Evolutionary conservation across 2,888 invertebrate genomes (phyloP).

Genomic region (Digitonthophagus gazella): DNA sequence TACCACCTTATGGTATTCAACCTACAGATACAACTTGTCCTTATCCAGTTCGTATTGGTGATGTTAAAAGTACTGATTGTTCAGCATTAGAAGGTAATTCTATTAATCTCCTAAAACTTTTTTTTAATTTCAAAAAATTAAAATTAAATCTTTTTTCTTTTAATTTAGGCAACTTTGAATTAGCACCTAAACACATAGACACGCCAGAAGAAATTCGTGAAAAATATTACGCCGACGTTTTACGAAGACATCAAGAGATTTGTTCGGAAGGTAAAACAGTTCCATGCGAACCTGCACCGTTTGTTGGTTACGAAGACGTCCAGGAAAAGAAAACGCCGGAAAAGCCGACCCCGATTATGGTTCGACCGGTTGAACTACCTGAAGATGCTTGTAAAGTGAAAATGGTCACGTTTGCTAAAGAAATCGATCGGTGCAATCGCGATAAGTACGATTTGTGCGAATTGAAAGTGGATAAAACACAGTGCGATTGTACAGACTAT

Average conservation of each 20-base stretch:
- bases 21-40: conserved; percentile 43
- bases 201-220: conserved; percentile 47
- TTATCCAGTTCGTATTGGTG: conserved; percentile 42
- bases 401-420: conserved; percentile 43
- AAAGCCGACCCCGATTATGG: conserved; percentile 41
- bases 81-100: conserved; percentile 37
- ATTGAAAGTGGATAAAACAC: conserved; percentile 40
- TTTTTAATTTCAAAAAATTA: no score
- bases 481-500: conserved; percentile 46
- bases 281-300: conserved; percentile 38
- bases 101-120: no score
- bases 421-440: conserved; percentile 40
- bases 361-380: conserved; percentile 41
- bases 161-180: conserved; percentile 29
- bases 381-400: conserved; percentile 43
- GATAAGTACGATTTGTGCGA: conserved; percentile 45
- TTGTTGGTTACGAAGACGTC: conserved; percentile 25
- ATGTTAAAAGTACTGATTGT: conserved; percentile 41
- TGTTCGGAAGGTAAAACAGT: conserved; percentile 40
- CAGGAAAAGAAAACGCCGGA: no score
- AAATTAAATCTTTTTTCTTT: no score
- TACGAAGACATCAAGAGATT: conserved; percentile 44
- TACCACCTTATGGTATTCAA: conserved; percentile 46
- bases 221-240: conserved; percentile 46
- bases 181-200: conserved; percentile 46